Base-by-base conservation (phyloP, 2,888 invertebrate genomes). In the Zhengitettix transpicula region DNA sequence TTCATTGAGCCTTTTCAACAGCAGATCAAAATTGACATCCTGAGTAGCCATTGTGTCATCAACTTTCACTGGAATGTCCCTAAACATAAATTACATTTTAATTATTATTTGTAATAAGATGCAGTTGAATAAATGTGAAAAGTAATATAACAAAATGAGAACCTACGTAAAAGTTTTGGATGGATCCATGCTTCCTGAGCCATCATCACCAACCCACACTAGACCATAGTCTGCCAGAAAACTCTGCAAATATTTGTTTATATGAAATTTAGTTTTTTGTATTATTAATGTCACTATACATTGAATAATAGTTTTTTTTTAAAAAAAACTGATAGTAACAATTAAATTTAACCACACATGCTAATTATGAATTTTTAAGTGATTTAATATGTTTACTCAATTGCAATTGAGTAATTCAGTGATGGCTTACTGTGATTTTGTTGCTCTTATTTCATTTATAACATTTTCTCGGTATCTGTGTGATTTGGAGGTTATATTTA, bases 191-290 rank as follows among this genome's bases (percentile, higher is more conserved):
- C 14, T 47, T 17, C 28, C 40, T 17, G 54, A 16, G 11, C 28
- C 14, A 11, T 40, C 59, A 58, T 72, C 71, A 10, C 76, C 77
- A 9, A 77, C 71, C 77, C 77, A 78, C 14, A 75, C 69, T 67
- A 78, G 68, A 47, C 77, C 78, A 67, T 77, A 77, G 66, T 78
- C 76, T 15, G 72, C 68, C 52, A 78, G 68, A 65, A 78, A 78
- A 60, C 71, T 72, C 76, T 77, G 58, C 12, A 63, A 66, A 28
- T 40, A 28, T 28, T 28, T 28, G 28, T 28, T 28, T 28, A 28
- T 7, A 28, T 28, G 28, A 28, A 28, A 28, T 28, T 28, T n/a
- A n/a, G n/a, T n/a, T n/a, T n/a, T n/a, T n/a, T n/a, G n/a, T n/a
- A n/a, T n/a, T n/a, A n/a, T n/a, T n/a, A n/a, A n/a, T n/a, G n/a